Evolutionary conservation across 1,140 invertebrate species (phyloP), one percentile per base, ranked within the genome.

Genomic region (Papilio machaon): DNA sequence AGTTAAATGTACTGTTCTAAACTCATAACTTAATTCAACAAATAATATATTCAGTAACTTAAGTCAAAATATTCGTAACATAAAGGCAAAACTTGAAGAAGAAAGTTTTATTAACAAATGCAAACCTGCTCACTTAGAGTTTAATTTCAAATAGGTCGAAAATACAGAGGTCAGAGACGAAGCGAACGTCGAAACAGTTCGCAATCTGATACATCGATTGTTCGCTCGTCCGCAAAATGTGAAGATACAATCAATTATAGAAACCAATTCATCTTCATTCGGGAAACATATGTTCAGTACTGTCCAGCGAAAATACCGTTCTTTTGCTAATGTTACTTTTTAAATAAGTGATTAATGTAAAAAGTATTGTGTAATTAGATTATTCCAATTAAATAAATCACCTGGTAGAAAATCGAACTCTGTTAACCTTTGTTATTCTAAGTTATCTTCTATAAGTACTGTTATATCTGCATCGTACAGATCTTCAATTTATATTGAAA

Each of bases 151-250:
- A 70, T 70, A 64, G 23, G 60, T 64, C 60, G 30, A 30, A 64
- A 30, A 64, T 64, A 64, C 19, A 64, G 19, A 11, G 23, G 35
- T 35, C 2, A 2, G 30, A 35, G 30, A 70, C 30, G 0, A 5
- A 38, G 6, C 23, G 23, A 35, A 70, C 64, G 64, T 70, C 64
- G 64, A 70, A 38, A 70, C 30, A 38, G 64, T 70, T 70, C 23
- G 64, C 64, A 70, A 70, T 70, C 64, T 70, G 64, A 70, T 70
- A 70, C 64, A 70, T 70, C 64, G 64, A 70, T 70, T 70, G 64
- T 35, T 30, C 64, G 64, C 64, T 70, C 64, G 64, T 30, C 64
- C 64, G 64, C 64, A 10, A 70, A 70, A 70, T 70, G 64, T 38
- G 64, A 23, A 38, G 64, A 70, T 70, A 70, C 64, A 38, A 70